Evolutionary conservation across 2,888 invertebrate genomes (phyloP).

Genomic region (Pollenia griseotomentosa): DNA sequence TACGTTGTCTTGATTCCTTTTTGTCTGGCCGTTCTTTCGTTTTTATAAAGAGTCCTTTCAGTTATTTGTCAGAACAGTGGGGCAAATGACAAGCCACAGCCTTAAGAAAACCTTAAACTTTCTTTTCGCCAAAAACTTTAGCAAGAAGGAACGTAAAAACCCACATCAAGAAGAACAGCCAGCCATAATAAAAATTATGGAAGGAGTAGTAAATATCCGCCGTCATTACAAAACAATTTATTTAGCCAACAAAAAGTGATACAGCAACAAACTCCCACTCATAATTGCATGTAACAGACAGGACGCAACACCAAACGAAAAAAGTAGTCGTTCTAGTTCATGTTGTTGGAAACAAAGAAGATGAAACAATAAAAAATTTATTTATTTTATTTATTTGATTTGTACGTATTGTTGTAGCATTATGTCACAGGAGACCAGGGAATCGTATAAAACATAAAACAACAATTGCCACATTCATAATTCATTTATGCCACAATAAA

Average conservation of each 20-base stretch:
- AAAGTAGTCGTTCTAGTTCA: neutral
- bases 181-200: conserved; percentile 2
- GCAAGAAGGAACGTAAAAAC: neutral
- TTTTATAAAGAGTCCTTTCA: neutral
- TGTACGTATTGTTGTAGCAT: conserved; percentile 14
- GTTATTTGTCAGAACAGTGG: conserved; percentile 47
- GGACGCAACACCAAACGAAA: neutral
- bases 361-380: conserved; percentile 2
- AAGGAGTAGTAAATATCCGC: conserved; percentile 14
- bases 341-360: conserved; percentile 18
- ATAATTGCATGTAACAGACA: neutral
- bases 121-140: conserved; percentile 36
- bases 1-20: neutral
- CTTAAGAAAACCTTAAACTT: too few species aligned
- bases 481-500: conserved; percentile 32
- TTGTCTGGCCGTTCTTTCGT: neutral
- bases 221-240: conserved; percentile 41
- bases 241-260: conserved; percentile 12
- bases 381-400: neutral
- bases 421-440: conserved; percentile 30
- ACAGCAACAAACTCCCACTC: neutral
- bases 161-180: conserved; percentile 5
- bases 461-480: conserved; percentile 31
- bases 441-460: conserved; percentile 27
- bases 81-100: conserved; percentile 21